Evolutionary conservation across 2,113 vertebrate species (phyloP), one percentile per base, ranked within the genome.

Genomic region (Tachycineta bicolor): DNA sequence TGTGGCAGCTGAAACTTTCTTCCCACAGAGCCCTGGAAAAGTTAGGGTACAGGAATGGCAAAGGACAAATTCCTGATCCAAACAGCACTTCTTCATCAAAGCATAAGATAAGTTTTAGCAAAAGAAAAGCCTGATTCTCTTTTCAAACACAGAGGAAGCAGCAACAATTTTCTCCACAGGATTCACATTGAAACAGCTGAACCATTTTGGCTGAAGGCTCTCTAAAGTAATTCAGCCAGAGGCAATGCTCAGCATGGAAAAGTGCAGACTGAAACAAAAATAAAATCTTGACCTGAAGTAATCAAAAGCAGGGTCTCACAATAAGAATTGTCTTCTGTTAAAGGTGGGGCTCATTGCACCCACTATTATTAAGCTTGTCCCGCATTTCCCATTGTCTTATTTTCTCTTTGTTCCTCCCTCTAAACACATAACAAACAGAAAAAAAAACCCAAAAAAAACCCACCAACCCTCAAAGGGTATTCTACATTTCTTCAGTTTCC

Each of bases 331-430:
- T 89, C 80, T 80, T 75, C 60, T 60, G 60, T 59, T 78, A 63
- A 89, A 96, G 93, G 95, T 92, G 93, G 90, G 83, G 89, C 52
- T 74, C 2, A 0, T 22, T 90, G 82, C 75, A 92, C 63, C 28
- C 90, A 26, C 49, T 80, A 50, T 83, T 93, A 69, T 77, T 80
- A 83, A 74, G 63, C 50, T 81, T 67, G 33, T 28, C 14, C 50
- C 67, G 43, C 34, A 74, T 70, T 87, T 81, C 52, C 89, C 89
- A 92, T 92, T 94, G 94, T 96, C 89, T 94, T 78, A 31, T 83
- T 93, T 93, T 91, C 58, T 76, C 93, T 97, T 96, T 96, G 93
- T 94, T 97, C 83, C 44, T 95, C 94, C 68, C 80, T 83, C 69
- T 91, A 79, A 92, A 95, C 53, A 87, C 62, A 90, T 12, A 95